Conservation (phyloP, 2,797 vertebrate genomes). For the Eulemur coronatus region DNA sequence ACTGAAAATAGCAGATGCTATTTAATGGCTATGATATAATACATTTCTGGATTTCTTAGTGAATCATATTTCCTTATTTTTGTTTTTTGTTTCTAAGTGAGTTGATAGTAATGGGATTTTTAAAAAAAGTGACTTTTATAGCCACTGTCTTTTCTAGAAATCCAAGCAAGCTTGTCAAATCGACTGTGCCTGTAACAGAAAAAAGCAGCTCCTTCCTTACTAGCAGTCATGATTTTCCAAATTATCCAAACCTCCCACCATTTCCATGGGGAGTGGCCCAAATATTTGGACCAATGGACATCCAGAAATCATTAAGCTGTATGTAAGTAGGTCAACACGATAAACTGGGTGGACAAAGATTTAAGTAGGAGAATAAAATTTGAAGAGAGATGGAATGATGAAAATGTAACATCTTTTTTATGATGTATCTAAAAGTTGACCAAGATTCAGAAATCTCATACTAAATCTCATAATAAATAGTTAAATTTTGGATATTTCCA, state of each 20-base stretch:
- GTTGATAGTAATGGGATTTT: background rate
- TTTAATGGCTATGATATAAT: background rate
- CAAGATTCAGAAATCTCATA: background rate
- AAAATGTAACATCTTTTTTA: background rate
- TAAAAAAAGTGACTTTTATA: background rate
- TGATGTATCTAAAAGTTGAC: background rate
- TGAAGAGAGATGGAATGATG: background rate
- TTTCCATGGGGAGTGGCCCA: background rate
- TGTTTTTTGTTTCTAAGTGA: background rate
- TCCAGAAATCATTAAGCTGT: background rate
- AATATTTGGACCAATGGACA: background rate
- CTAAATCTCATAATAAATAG: background rate
- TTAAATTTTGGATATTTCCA: background rate
- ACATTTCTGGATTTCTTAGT: background rate
- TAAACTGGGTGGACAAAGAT: background rate
- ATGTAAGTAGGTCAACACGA: background rate
- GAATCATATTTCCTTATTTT: background rate
- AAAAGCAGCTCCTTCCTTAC: background rate
- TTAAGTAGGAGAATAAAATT: background rate
- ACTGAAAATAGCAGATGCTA: background rate
- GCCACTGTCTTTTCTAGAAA: background rate
- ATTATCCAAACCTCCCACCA: background rate
- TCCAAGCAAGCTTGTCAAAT: slow-evolving; percentile 1
- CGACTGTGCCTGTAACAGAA: background rate
- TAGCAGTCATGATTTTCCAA: background rate